These are phyloP conservation scores for Murina feae DNA, from an alignment of 2,113 vertebrate species.

Conservation along the genomic window DNA sequence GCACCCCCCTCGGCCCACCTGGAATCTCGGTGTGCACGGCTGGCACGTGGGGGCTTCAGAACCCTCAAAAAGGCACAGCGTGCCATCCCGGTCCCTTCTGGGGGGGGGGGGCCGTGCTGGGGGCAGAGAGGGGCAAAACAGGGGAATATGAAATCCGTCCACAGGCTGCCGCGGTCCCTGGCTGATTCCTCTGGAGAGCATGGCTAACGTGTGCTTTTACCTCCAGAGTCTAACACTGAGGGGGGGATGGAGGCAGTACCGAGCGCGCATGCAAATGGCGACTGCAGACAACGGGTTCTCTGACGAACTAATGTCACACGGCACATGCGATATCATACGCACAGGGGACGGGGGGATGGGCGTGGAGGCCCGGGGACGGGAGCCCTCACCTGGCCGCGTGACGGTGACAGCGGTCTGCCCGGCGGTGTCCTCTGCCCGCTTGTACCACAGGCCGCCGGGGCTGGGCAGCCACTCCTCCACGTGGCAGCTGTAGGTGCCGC, in stretches of 20 bases:
- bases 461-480: conserved; percentile 93
- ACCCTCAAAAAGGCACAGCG: fast-evolving
- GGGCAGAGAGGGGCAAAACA: fast-evolving
- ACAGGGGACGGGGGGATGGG: background rate
- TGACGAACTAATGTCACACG: background rate
- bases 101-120: fast-evolving
- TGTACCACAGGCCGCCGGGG: conserved; percentile 90
- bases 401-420: conserved; percentile 86
- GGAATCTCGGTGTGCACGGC: background rate
- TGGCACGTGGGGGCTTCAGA: background rate
- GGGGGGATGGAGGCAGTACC: background rate
- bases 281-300: background rate
- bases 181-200: background rate
- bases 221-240: background rate
- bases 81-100: background rate
- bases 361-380: background rate
- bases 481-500: conserved; percentile 83
- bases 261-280: background rate
- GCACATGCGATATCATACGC: fast-evolving
- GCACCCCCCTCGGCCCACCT: background rate
- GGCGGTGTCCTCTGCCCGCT: conserved; percentile 87
- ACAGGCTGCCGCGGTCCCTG: fast-evolving
- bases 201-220: fast-evolving
- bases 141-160: background rate
- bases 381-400: conserved; percentile 87